Evolutionary conservation across 2,888 invertebrate genomes (phyloP).

Genomic region (Hydriomena furcata): DNA sequence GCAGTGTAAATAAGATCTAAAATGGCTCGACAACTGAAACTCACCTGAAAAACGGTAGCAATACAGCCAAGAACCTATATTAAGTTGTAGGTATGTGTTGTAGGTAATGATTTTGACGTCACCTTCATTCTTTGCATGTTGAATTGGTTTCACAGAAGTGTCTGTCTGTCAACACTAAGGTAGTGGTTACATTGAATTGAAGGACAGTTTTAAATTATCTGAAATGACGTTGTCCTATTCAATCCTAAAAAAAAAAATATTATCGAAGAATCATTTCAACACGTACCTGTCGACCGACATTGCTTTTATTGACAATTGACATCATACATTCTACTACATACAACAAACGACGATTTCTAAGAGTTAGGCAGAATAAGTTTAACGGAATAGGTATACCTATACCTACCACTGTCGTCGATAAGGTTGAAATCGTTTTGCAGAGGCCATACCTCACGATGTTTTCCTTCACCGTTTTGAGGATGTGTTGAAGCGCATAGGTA

Average conservation of each 20-base stretch:
- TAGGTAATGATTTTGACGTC: conserved; percentile 20
- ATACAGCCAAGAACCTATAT: neutral
- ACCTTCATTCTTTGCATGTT: neutral
- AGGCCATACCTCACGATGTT: neutral
- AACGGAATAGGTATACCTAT: no score
- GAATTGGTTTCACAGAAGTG: conserved; percentile 18
- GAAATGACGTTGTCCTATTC: no score
- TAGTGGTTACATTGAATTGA: neutral
- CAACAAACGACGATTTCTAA: no score
- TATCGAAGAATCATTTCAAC: no score
- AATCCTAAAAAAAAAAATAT: no score
- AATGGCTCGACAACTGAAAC: neutral
- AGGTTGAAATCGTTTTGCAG: no score
- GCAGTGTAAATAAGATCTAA: neutral
- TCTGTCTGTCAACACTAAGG: neutral
- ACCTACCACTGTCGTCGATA: no score
- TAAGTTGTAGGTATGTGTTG: neutral
- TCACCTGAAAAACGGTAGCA: conserved; percentile 3
- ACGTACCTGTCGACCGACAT: no score
- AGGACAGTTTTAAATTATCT: neutral
- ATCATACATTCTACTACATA: no score
- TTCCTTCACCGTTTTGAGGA: neutral
- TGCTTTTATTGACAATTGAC: no score
- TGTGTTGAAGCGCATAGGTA: no score
- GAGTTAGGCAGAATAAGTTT: no score